phyloP scores from a whole-genome alignment of 2,888 invertebrate species.

The Apeira syringaria region DNA sequence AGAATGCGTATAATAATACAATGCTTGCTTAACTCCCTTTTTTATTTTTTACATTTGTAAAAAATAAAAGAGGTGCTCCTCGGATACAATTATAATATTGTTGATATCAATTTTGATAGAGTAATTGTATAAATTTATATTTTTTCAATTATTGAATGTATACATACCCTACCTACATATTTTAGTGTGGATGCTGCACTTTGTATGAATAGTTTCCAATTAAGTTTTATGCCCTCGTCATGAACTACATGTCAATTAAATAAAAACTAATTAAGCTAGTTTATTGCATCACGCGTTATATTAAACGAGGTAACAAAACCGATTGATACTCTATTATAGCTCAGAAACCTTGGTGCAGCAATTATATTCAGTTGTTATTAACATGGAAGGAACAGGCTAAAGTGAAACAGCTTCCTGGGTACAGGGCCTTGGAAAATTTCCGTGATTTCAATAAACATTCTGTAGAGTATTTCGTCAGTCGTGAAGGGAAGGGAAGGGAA shows the following conservation, averaged over 20 bases:
- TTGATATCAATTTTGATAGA: too few species aligned
- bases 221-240: too few species aligned
- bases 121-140: too few species aligned
- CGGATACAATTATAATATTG: too few species aligned
- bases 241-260: neutral
- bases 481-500: neutral
- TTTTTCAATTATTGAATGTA: too few species aligned
- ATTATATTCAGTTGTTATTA: constrained; percentile 18
- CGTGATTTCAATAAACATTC: constrained; percentile 4
- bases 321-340: constrained; percentile 15
- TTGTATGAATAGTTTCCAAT: too few species aligned
- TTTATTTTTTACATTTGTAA: too few species aligned
- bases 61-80: too few species aligned
- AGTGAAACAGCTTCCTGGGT: constrained; percentile 20
- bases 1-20: too few species aligned
- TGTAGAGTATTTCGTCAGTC: constrained; percentile 1
- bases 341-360: constrained; percentile 21
- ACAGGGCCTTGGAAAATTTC: constrained; percentile 18
- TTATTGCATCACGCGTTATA: neutral
- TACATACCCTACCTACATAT: too few species aligned
- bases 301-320: constrained; percentile 1
- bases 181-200: too few species aligned
- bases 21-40: too few species aligned
- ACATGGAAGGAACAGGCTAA: constrained; percentile 12
- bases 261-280: neutral